A percentile compares a stretch with the other conserved stretches of the same genome.
These are phyloP conservation scores for Drosophila trichaetosa DNA, from an alignment of 2,888 invertebrate genomes.

Conservation along the genomic window DNA sequence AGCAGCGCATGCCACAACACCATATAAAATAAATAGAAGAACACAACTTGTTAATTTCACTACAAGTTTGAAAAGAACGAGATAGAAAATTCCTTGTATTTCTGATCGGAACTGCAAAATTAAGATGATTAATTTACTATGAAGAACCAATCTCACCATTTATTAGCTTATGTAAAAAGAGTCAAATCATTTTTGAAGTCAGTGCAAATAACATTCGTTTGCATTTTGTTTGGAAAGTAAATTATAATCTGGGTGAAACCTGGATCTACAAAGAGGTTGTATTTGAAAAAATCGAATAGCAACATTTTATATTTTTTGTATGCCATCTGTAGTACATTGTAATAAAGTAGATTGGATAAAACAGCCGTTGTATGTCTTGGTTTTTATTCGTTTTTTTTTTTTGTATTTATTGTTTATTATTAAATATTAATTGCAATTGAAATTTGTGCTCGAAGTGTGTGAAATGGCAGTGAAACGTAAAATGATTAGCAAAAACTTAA, in stretches of 20 bases:
- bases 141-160: no score
- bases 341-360: background rate
- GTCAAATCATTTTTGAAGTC: background rate
- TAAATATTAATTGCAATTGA: conserved; percentile 74
- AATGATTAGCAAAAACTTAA: conserved; percentile 59
- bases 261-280: background rate
- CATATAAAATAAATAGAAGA: background rate
- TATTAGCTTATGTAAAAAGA: background rate
- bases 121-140: no score
- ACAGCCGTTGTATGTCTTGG: background rate
- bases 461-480: conserved; percentile 57
- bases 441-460: conserved; percentile 48
- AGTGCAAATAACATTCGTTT: background rate
- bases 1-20: background rate
- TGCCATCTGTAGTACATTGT: background rate
- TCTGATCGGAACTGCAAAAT: background rate
- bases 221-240: background rate
- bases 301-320: background rate
- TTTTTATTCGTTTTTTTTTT: conserved; percentile 1
- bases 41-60: background rate
- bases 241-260: background rate
- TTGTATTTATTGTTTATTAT: conserved; percentile 49
- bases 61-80: background rate
- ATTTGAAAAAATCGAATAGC: background rate
- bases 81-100: background rate